phyloP scores from a whole-genome alignment of 2,888 invertebrate species.

The Limulus polyphemus region DNA sequence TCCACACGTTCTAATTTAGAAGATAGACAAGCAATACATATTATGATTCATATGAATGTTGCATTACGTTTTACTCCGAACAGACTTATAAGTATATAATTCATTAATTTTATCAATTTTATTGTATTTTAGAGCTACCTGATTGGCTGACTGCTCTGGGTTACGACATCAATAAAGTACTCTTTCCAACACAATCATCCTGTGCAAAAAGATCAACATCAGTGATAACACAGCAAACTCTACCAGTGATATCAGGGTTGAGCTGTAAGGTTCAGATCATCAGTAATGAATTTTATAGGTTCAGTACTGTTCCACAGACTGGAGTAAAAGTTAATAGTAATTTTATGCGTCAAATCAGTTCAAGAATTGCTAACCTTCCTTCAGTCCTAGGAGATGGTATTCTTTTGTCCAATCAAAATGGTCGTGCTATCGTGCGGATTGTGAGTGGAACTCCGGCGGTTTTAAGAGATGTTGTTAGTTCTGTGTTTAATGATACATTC shows the following conservation, averaged over 20 bases:
- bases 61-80: too few species aligned
- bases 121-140: conserved; percentile 11
- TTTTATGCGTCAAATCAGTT: conserved; percentile 15
- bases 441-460: conserved; percentile 81
- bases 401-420: conserved; percentile 52
- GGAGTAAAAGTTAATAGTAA: conserved; percentile 23
- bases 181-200: conserved; percentile 12
- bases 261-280: conserved; percentile 24
- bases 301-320: conserved; percentile 25
- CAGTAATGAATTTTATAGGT: conserved; percentile 23
- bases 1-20: too few species aligned
- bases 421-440: conserved; percentile 50
- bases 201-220: too few species aligned
- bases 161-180: conserved; percentile 18
- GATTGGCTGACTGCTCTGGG: conserved; percentile 25
- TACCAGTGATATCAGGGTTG: conserved; percentile 28
- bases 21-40: too few species aligned
- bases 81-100: too few species aligned
- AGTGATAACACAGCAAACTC: conserved; percentile 9
- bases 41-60: too few species aligned
- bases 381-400: conserved; percentile 57
- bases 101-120: too few species aligned
- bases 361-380: conserved; percentile 24
- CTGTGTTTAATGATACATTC: conserved; percentile 78
- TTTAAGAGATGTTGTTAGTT: conserved; percentile 79